Percentiles rank a stretch among this genome's conserved stretches.
phyloP scores from a whole-genome alignment of 1,140 invertebrate genomes.

The Leptopilina boulardi region DNA sequence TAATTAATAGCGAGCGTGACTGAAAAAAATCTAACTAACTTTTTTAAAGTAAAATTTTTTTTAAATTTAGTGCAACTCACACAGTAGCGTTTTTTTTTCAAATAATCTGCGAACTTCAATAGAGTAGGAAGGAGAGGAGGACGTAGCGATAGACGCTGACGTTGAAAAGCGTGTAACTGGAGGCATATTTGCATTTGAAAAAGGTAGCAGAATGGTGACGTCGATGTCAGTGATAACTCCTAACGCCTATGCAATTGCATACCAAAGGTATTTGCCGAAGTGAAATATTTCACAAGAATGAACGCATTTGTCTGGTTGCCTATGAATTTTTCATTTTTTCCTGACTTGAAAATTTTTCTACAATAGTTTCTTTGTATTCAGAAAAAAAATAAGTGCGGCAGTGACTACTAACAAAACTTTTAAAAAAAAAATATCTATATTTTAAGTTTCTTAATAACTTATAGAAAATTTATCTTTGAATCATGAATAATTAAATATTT shows the following conservation, averaged over 20 bases:
- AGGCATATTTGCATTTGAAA: constrained; percentile 17
- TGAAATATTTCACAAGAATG: constrained; percentile 9
- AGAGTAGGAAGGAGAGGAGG: background rate
- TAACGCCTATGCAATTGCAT: constrained; percentile 1
- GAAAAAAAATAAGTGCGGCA: too few relatives aligned
- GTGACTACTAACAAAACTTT: too few relatives aligned
- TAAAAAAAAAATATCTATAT: too few relatives aligned
- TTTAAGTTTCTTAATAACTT: too few relatives aligned
- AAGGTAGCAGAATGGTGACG: background rate
- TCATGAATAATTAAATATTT: background rate
- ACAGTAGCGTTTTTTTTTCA: background rate
- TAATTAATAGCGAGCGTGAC: too few relatives aligned
- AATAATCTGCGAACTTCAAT: background rate
- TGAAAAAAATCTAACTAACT: too few relatives aligned
- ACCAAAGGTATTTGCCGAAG: constrained; percentile 17
- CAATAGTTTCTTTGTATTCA: background rate
- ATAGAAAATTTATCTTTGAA: too few relatives aligned
- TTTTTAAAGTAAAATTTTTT: too few relatives aligned
- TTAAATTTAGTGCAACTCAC: too few relatives aligned
- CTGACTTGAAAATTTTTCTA: background rate
- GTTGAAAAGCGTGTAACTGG: background rate
- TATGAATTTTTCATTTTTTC: background rate
- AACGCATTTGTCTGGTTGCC: background rate
- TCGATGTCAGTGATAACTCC: constrained; percentile 3
- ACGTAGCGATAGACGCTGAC: background rate